These are phyloP conservation scores for Cossypha niveicapilla DNA, from an alignment of 2,797 vertebrate genomes.

Conservation along the genomic window DNA sequence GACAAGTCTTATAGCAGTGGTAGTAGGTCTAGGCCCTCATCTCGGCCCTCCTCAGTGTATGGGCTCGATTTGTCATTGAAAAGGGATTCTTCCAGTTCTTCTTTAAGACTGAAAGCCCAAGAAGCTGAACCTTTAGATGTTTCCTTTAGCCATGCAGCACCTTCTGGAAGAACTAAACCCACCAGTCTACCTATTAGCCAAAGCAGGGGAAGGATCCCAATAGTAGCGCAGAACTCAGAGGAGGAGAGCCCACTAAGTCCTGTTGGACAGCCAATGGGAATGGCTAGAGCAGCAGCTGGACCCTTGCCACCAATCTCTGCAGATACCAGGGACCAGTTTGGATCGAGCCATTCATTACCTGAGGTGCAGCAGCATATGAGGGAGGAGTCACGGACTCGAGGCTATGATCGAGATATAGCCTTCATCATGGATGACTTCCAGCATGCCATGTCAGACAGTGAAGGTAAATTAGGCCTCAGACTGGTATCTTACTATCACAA, in stretches of 20 bases:
- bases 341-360: constrained; percentile 97
- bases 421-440: constrained; percentile 99
- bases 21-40: constrained; percentile 90
- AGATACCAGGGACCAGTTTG: constrained; percentile 97
- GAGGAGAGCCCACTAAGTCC: constrained; percentile 98
- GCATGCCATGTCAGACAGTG: constrained; percentile 99
- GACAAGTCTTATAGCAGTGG: constrained; percentile 92
- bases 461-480: constrained; percentile 94
- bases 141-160: constrained; percentile 84
- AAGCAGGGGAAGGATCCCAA: constrained; percentile 95
- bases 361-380: constrained; percentile 99
- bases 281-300: constrained; percentile 97
- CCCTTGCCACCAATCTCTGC: constrained; percentile 98
- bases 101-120: constrained; percentile 89
- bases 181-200: constrained; percentile 98
- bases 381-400: constrained; percentile 93
- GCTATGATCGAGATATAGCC: constrained; percentile 96
- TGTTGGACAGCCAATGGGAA: constrained; percentile 98
- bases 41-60: constrained; percentile 96
- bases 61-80: constrained; percentile 96
- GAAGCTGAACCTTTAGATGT: constrained; percentile 91
- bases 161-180: constrained; percentile 91
- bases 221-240: constrained; percentile 98
- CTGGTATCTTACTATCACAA: constrained; percentile 79
- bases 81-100: constrained; percentile 93